Evolutionary conservation across 2,888 invertebrate species (phyloP).

Genomic region (Tipula confusa): DNA sequence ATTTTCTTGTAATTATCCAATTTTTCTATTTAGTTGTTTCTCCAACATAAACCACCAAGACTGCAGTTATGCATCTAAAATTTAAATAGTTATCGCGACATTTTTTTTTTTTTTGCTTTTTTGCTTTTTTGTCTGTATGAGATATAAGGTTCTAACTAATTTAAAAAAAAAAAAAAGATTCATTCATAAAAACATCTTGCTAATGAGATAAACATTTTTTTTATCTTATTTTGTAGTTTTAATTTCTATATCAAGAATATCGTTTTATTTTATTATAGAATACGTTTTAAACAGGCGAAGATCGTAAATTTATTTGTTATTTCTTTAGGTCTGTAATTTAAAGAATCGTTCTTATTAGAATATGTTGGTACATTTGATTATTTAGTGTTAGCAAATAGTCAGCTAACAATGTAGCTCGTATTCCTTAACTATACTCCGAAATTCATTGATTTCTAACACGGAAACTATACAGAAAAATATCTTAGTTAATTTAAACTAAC

Average conservation of each 20-base stretch:
- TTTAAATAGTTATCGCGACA: neutral
- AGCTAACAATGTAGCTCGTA: neutral
- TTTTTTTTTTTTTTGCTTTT: neutral
- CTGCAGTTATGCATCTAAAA: neutral
- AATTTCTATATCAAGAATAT: slow-evolving; percentile 8
- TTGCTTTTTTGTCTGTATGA: neutral
- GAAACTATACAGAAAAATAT: neutral
- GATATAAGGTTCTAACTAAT: neutral
- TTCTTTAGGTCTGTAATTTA: neutral
- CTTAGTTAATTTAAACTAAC: neutral
- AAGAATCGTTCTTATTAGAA: neutral
- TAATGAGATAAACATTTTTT: neutral
- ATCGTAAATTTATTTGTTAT: neutral
- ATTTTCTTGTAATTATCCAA: slow-evolving; percentile 12
- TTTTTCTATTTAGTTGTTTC: neutral
- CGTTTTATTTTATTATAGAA: neutral
- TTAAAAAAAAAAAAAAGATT: neutral
- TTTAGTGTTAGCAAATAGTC: neutral
- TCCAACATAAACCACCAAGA: neutral
- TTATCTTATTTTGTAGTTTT: neutral
- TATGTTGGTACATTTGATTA: neutral
- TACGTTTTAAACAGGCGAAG: neutral
- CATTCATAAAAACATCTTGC: neutral
- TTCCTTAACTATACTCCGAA: neutral
- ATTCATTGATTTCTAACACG: too few species aligned